Base-by-base conservation (phyloP, 2,113 vertebrate species). In the Rana temporaria region DNA sequence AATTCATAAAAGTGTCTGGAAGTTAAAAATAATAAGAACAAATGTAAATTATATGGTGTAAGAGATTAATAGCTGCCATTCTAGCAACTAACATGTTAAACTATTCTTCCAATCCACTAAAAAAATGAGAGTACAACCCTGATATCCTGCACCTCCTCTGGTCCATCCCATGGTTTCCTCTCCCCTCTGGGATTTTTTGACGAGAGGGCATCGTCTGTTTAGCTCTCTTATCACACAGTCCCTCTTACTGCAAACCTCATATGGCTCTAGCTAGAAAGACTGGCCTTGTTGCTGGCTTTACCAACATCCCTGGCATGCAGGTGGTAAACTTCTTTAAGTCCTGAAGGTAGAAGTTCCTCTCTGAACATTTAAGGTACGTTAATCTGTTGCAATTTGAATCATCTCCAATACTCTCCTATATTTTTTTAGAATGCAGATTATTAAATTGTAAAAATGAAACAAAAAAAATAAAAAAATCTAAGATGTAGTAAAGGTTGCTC, bases 141-240 rank as follows among this genome's bases (percentile, higher is more conserved):
- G 42, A 75, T 75, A 83, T 83, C 81, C 81, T 83, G 81, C 63
- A 83, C 81, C 81, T 83, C 81, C 81, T 74, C 53, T 83, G 52
- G 63, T 9, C 81, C 71, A 14, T 42, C 81, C 72, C 81, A 83
- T 83, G 34, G 69, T 75, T 82, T 82, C 80, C 80, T 82, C 42
- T 79, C 55, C 52, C 71, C 30, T 24, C 20, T 76, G 71, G 72
- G 63, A 83, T 75, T 34, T 52, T 82, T 75, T 74, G 62, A 74
- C 38, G 19, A 63, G 59, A 75, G 72, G 64, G 71, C 72, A 76
- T 74, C 32, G n/a, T 52, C 60, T 81, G 79, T 64, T 56, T 73
- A 63, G 24, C 24, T 73, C 69, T 19, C 32, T 83, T 76, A 76
- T 68, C 72, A 68, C 71, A 66, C 32, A 67, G 71, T 14, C 65